Base-by-base conservation (phyloP, 2,888 invertebrate species). In the Papilio protenor region DNA sequence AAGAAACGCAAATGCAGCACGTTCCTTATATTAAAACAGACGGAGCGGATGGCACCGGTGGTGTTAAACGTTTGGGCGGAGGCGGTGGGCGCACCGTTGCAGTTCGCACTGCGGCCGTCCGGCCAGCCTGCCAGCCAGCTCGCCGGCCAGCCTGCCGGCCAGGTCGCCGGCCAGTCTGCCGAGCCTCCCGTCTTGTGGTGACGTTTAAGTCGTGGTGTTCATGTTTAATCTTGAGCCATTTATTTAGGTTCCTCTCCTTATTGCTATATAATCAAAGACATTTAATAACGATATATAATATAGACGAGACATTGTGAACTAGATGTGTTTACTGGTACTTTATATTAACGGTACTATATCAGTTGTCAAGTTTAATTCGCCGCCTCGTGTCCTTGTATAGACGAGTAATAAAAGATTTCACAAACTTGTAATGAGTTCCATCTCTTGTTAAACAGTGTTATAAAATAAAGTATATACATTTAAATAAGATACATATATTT, bases 11-110 rank as follows among this genome's bases (percentile, higher is more conserved):
- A n/a, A 52, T 52, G 18, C 1, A 14, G 10, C 4, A n/a, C 10
- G 18, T 33, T 1, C 12, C 33, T 27, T 6, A 33, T 47, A 0
- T 27, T 57, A 0, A 70, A 73, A 6, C 76, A 87, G 87, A 77
- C 85, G 16, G 84, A 84, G 16, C 73, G 80, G 5, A 57, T 92
- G 84, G 90, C 87, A 78, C 89, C 92, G 2, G 80, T 93, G 1
- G 84, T 92, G 12, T 21, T 93, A 73, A 91, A 93, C 81, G 81
- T 93, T 80, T 93, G 93, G 93, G 80, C 89, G 52, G 88, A 92
- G 82, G 91, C 82, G 23, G 80, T 84, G 5, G 92, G 90, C 0
- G 61, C 84, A 1, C 90, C 92, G 57, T 86, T 93, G 33, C 85
- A 83, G 76, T 84, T 91, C 52, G 86, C 87, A 6, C 79, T 88